phyloP scores from a whole-genome alignment of 1,140 invertebrate genomes.

The Heliconius hewitsoni region DNA sequence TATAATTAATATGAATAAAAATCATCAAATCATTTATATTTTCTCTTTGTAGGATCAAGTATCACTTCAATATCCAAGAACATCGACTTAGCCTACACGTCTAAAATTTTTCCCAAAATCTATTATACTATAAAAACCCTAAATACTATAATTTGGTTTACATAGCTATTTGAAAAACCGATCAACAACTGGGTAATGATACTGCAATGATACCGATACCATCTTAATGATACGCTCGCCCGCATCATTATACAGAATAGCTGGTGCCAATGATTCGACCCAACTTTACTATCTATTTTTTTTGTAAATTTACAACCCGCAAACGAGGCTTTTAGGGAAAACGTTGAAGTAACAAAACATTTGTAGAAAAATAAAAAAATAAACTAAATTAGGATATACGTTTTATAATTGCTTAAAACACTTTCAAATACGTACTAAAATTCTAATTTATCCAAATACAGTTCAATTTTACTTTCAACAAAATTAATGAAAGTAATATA shows the following conservation, averaged over 20 bases:
- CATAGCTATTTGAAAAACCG: constrained; percentile 41
- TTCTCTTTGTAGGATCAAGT: too few species aligned
- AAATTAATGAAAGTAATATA: too few species aligned
- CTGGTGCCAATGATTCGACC: constrained; percentile 19
- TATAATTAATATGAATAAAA: too few species aligned
- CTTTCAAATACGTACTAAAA: too few species aligned
- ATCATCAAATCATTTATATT: too few species aligned
- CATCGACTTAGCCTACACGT: too few species aligned
- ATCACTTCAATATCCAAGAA: too few species aligned
- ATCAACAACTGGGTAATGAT: constrained; percentile 47
- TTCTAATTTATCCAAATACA: too few species aligned
- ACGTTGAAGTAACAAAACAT: not conserved
- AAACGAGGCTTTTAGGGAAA: not conserved
- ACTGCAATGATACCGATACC: constrained; percentile 59
- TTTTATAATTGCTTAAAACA: too few species aligned
- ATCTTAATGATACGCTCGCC: constrained; percentile 63
- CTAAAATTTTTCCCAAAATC: not conserved
- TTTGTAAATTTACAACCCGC: not conserved
- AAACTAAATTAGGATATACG: too few species aligned
- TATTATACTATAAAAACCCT: not conserved
- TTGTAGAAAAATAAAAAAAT: too few species aligned
- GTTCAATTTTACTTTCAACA: too few species aligned
- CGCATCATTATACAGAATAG: constrained; percentile 40
- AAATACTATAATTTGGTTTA: constrained; percentile 8
- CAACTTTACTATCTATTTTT: constrained; percentile 15